Evolutionary conservation across 2,888 invertebrate genomes (phyloP).

Genomic region (Muscina levida): DNA sequence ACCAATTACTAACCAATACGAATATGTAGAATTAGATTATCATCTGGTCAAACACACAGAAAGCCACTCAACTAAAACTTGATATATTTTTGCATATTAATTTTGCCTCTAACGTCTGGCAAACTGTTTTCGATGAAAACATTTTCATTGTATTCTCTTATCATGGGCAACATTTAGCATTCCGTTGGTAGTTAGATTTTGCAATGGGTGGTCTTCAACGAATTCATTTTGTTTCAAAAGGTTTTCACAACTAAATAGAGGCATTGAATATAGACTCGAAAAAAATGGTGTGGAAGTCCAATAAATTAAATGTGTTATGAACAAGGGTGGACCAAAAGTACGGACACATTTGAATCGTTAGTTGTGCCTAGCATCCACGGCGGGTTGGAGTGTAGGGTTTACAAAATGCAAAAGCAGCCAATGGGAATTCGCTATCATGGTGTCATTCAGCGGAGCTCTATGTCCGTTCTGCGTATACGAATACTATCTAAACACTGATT

Average conservation of each 20-base stretch:
- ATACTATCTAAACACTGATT: too few relatives aligned
- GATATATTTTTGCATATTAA: background rate
- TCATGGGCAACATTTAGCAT: background rate
- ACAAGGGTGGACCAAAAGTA: too few relatives aligned
- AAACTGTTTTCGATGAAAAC: constrained; percentile 2
- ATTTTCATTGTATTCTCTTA: background rate
- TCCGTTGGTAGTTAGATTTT: background rate
- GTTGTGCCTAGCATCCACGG: too few relatives aligned
- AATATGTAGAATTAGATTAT: constrained; percentile 45
- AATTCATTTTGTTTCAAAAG: constrained; percentile 13
- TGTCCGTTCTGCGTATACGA: too few relatives aligned
- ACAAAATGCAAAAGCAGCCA: too few relatives aligned
- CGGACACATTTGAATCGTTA: too few relatives aligned
- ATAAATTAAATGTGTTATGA: too few relatives aligned
- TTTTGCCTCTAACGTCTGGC: background rate
- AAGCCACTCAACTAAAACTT: constrained; percentile 28
- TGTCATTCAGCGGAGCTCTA: too few relatives aligned
- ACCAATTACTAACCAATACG: constrained; percentile 48
- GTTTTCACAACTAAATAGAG: background rate
- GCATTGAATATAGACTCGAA: background rate
- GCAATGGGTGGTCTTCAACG: constrained; percentile 44
- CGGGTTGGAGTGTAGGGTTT: too few relatives aligned
- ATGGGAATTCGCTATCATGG: too few relatives aligned
- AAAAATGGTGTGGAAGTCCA: background rate
- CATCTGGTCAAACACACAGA: background rate